These are phyloP conservation scores for Rafetus swinhoei DNA, from an alignment of 2,113 vertebrate genomes.

Conservation along the genomic window DNA sequence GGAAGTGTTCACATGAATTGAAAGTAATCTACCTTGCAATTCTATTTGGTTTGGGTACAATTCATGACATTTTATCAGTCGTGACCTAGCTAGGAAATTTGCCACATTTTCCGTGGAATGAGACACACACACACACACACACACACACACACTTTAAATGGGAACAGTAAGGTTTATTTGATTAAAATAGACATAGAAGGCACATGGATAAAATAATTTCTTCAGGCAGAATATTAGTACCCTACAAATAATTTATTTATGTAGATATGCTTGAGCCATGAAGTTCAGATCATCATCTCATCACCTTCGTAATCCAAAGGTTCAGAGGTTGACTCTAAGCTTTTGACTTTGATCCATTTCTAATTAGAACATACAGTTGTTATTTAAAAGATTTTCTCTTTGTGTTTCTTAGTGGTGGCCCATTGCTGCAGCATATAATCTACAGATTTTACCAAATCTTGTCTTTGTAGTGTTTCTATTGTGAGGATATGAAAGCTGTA, in stretches of 20 bases:
- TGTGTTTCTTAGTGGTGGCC: background rate
- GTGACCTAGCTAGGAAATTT: background rate
- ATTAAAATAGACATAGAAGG: background rate
- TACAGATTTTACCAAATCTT: background rate
- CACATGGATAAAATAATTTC: background rate
- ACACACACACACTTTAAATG: background rate
- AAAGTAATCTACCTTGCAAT: background rate
- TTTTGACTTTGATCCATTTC: background rate
- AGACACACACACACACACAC: background rate
- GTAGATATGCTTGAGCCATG: background rate
- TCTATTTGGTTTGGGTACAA: background rate
- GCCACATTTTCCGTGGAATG: background rate
- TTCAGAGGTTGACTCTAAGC: background rate
- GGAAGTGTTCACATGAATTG: background rate
- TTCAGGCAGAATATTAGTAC: background rate
- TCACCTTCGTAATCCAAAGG: background rate
- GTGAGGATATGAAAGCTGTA: background rate
- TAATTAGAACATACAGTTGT: background rate
- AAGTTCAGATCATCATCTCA: background rate
- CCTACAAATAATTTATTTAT: constrained; percentile 6
- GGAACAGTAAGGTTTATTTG: background rate
- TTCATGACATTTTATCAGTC: background rate
- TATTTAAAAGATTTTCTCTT: background rate
- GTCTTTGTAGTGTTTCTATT: background rate
- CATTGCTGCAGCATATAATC: background rate